Conservation (phyloP, 2,113 vertebrate genomes). For the Sinocyclocheilus rhinocerous region DNA sequence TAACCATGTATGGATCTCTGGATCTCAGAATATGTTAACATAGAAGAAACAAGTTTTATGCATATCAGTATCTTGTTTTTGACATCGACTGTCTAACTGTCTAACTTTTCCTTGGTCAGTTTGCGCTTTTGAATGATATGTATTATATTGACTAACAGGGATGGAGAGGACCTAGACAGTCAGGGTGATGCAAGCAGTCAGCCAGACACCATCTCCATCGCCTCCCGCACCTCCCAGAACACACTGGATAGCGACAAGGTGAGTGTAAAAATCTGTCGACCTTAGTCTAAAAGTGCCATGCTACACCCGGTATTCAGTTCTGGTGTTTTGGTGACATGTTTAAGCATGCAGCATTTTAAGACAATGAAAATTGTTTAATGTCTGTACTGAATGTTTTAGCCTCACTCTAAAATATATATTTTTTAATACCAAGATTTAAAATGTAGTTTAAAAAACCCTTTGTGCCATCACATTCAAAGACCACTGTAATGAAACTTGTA, state of each 20-base stretch:
- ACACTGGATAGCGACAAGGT: slow-evolving; percentile 98
- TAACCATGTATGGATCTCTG: not conserved
- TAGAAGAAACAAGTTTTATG: not conserved
- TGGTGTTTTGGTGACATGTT: not conserved
- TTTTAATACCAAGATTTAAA: too few relatives aligned
- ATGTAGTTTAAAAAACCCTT: not conserved
- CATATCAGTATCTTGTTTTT: not conserved
- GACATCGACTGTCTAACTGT: not conserved
- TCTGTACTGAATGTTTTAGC: too few relatives aligned
- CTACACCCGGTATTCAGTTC: not conserved
- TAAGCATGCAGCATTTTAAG: not conserved
- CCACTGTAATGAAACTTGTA: too few relatives aligned
- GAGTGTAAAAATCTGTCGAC: slow-evolving; percentile 46
- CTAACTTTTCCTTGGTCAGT: not conserved
- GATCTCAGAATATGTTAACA: not conserved
- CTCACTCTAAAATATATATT: too few relatives aligned
- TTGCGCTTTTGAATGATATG: not conserved
- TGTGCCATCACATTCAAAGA: too few relatives aligned
- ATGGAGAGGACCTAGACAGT: slow-evolving; percentile 95
- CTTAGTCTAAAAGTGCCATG: not conserved
- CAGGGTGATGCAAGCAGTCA: slow-evolving; percentile 98
- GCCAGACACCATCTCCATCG: slow-evolving; percentile 96
- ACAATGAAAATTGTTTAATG: not conserved
- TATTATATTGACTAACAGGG: slow-evolving; percentile 74
- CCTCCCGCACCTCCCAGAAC: slow-evolving; percentile 98